Conservation (phyloP, 2,797 vertebrate species). For the Ibycter americanus region DNA sequence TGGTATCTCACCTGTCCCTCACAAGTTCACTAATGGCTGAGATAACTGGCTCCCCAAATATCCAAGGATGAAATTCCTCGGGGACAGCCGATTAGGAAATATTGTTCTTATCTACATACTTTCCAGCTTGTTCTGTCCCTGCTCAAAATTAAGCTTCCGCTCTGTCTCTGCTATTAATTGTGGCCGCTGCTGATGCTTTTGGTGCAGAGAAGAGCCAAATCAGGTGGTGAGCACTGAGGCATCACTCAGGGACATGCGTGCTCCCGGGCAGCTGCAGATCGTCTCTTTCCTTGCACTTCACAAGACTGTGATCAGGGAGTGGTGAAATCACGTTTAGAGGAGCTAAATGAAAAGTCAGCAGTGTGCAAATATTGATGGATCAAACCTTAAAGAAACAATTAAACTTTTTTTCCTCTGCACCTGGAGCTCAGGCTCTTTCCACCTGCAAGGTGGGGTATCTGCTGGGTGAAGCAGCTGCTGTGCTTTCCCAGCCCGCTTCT, state of each 20-base stretch:
- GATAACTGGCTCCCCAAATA: neutral
- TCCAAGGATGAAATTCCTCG: neutral
- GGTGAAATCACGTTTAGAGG: neutral
- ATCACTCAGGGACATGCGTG: accelerated
- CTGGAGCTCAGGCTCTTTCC: neutral
- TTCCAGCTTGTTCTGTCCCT: neutral
- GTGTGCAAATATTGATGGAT: neutral
- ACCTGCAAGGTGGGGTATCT: neutral
- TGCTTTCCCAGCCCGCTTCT: neutral
- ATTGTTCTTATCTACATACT: neutral
- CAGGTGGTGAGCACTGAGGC: accelerated
- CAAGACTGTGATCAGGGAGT: neutral
- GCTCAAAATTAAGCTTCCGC: neutral
- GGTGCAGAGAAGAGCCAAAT: neutral
- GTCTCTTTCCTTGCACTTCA: neutral
- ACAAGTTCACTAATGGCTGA: constrained; percentile 57
- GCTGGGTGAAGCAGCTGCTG: neutral
- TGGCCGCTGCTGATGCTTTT: neutral
- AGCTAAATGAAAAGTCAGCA: neutral
- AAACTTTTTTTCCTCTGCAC: accelerated
- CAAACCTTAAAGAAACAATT: accelerated
- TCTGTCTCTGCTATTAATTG: neutral
- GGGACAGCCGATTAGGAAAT: constrained; percentile 33
- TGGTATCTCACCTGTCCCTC: constrained; percentile 68
- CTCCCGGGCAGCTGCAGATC: neutral